Conservation (phyloP, 1,140 invertebrate genomes). For the Microplitis mediator region DNA sequence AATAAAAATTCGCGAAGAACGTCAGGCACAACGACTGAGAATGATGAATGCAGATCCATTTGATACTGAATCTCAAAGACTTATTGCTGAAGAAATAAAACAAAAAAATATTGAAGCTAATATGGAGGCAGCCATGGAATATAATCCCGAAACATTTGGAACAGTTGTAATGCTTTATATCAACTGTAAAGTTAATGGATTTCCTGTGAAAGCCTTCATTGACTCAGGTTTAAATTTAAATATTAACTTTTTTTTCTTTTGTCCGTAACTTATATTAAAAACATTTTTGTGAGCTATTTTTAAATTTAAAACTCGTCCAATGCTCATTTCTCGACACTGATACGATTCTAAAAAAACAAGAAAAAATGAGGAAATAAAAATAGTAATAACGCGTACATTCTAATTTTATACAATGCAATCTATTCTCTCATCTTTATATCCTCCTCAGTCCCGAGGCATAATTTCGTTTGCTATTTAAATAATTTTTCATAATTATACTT, state of each 20-base stretch:
- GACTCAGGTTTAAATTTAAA: conserved; percentile 76
- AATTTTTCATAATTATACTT: too few species aligned
- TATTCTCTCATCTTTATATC: too few species aligned
- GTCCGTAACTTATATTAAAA: not conserved
- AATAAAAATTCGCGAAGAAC: conserved; percentile 75
- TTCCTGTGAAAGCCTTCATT: conserved; percentile 96
- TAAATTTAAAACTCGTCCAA: conserved; percentile 9
- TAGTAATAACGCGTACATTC: not conserved
- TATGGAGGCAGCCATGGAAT: conserved; percentile 98
- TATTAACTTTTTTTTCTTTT: not conserved
- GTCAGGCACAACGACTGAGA: conserved; percentile 80
- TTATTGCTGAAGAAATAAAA: conserved; percentile 94
- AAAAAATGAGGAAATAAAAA: too few species aligned
- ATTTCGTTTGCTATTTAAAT: too few species aligned
- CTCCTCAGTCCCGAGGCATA: too few species aligned
- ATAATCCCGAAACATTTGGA: conserved; percentile 96
- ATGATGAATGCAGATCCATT: conserved; percentile 95
- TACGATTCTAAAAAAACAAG: too few species aligned
- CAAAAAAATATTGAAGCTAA: conserved; percentile 97
- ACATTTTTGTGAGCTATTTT: conserved; percentile 17
- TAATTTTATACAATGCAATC: not conserved
- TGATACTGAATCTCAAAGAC: conserved; percentile 89
- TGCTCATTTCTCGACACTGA: not conserved
- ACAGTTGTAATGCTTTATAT: conserved; percentile 98
- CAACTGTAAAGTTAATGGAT: conserved; percentile 93